Evolutionary conservation across 1,140 invertebrate species (phyloP).

Genomic region (Zophobas morio): DNA sequence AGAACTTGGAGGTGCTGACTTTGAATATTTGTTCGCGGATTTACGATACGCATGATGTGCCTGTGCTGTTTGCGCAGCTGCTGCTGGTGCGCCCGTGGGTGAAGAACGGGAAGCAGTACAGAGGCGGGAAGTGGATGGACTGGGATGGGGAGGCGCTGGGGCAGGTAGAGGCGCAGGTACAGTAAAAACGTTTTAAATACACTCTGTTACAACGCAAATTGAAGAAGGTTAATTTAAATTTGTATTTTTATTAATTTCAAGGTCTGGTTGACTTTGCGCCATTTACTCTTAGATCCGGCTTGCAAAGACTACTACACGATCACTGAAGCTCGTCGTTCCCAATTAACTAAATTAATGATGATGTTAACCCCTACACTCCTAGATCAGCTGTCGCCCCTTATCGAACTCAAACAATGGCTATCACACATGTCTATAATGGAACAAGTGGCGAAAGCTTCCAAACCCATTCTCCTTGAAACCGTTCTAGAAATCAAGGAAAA

Average conservation of each 20-base stretch:
- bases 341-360: slow-evolving; percentile 73
- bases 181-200: too few relatives aligned
- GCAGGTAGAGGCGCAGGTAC: slow-evolving; percentile 74
- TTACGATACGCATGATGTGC: slow-evolving; percentile 79
- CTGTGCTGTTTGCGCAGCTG: slow-evolving; percentile 79
- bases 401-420: slow-evolving; percentile 81
- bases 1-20: slow-evolving; percentile 70
- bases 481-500: slow-evolving; percentile 70
- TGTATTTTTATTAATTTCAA: slow-evolving; percentile 59
- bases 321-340: slow-evolving; percentile 76
- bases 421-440: slow-evolving; percentile 68
- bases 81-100: slow-evolving; percentile 80
- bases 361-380: slow-evolving; percentile 69
- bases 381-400: slow-evolving; percentile 83
- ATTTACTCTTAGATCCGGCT: slow-evolving; percentile 77
- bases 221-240: slow-evolving; percentile 6
- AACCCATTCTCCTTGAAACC: slow-evolving; percentile 73
- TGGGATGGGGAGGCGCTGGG: slow-evolving; percentile 71
- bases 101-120: slow-evolving; percentile 71
- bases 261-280: slow-evolving; percentile 80
- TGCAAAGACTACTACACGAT: slow-evolving; percentile 78
- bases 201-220: neutral
- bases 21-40: slow-evolving; percentile 75
- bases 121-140: slow-evolving; percentile 76
- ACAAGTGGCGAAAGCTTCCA: slow-evolving; percentile 62